phyloP scores from a whole-genome alignment of 1,140 invertebrate species.

The Xylocopa sonorina region DNA sequence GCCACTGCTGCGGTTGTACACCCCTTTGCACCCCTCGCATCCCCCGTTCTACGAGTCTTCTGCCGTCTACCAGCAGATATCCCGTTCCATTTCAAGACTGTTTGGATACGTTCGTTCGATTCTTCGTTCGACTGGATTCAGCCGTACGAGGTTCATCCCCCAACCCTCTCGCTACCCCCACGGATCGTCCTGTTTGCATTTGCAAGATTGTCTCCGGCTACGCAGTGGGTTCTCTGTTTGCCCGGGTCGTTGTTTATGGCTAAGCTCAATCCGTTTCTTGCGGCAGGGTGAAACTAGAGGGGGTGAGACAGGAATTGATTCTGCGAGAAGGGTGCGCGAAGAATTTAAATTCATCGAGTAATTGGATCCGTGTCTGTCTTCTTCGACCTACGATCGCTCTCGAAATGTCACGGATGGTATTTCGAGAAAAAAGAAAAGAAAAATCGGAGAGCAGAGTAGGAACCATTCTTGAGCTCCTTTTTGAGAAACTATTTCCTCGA shows the following conservation, averaged over 20 bases:
- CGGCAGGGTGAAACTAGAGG: no score
- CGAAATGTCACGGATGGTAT: no score
- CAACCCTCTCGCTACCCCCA: neutral
- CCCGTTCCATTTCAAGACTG: neutral
- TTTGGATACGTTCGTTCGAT: conserved; percentile 23
- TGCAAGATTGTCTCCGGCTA: neutral
- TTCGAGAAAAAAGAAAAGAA: no score
- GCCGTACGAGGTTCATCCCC: neutral
- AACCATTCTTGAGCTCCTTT: no score
- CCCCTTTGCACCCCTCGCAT: conserved; percentile 38
- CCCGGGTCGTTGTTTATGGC: neutral
- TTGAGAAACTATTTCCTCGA: no score
- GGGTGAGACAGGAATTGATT: no score
- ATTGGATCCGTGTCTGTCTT: no score
- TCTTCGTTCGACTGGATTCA: neutral
- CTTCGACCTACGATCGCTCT: no score
- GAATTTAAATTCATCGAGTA: no score
- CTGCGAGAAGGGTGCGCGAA: no score
- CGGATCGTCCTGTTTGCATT: neutral
- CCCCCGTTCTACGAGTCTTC: conserved; percentile 32
- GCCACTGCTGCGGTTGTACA: conserved; percentile 59
- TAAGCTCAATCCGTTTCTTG: no score
- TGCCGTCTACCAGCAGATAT: conserved; percentile 42
- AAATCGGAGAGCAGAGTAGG: no score
- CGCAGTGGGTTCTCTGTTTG: neutral